These are phyloP conservation scores for Phoeniculus purpureus DNA, from an alignment of 2,797 vertebrate genomes.

Conservation along the genomic window DNA sequence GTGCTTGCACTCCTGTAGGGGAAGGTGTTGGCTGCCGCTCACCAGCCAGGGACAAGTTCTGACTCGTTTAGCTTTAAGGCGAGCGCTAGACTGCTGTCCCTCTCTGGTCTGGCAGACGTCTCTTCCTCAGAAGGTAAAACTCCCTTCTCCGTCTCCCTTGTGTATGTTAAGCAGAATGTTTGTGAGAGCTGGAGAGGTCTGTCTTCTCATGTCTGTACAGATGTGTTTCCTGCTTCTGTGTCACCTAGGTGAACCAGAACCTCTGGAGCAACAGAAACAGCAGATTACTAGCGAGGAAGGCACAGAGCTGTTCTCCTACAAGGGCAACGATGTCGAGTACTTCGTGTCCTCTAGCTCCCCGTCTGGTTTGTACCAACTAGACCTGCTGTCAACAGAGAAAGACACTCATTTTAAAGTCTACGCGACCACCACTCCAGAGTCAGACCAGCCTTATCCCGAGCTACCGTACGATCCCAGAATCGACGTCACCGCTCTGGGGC, in stretches of 20 bases:
- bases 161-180: neutral
- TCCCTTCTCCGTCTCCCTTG: neutral
- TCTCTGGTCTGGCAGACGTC: neutral
- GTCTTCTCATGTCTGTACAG: neutral
- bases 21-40: neutral
- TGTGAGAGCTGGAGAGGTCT: neutral
- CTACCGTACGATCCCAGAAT: constrained; percentile 94
- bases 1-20: neutral
- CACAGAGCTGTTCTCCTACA: constrained; percentile 93
- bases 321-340: constrained; percentile 95
- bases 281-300: constrained; percentile 87
- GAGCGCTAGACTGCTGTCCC: neutral
- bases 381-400: constrained; percentile 95
- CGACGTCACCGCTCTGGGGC: constrained; percentile 92
- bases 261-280: constrained; percentile 93
- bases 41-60: neutral
- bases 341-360: constrained; percentile 90
- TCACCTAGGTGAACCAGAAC: constrained; percentile 89
- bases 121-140: neutral
- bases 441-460: constrained; percentile 95
- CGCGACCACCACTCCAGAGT: constrained; percentile 94
- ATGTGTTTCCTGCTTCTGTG: constrained; percentile 17
- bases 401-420: constrained; percentile 97
- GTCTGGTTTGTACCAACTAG: constrained; percentile 93
- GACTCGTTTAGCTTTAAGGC: neutral